These are phyloP conservation scores for Dendroctonus valens DNA, from an alignment of 1,140 invertebrate genomes.

Conservation along the genomic window DNA sequence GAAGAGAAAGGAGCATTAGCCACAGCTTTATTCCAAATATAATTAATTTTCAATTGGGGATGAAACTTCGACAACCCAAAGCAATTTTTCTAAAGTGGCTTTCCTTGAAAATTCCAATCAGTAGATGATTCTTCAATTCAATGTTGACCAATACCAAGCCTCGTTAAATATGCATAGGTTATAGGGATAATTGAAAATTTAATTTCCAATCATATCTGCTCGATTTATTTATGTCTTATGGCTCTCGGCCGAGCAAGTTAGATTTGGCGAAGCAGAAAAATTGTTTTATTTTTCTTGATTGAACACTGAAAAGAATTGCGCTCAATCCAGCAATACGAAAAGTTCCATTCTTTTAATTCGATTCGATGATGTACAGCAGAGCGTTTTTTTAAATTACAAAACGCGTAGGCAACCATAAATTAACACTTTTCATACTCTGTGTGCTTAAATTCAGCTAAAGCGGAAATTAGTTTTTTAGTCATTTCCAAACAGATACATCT, in stretches of 20 bases:
- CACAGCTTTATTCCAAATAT: not conserved
- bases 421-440: too few relatives aligned
- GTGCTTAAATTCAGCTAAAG: too few relatives aligned
- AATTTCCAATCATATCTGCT: constrained; percentile 5
- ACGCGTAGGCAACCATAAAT: too few relatives aligned
- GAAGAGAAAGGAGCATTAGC: not conserved
- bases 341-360: too few relatives aligned
- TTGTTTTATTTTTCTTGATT: too few relatives aligned
- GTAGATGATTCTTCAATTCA: not conserved
- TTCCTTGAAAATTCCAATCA: not conserved
- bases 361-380: too few relatives aligned
- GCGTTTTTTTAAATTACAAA: too few relatives aligned
- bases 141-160: not conserved
- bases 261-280: too few relatives aligned
- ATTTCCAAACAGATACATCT: too few relatives aligned
- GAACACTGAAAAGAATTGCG: too few relatives aligned
- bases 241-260: not conserved
- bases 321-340: too few relatives aligned
- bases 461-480: too few relatives aligned
- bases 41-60: constrained; percentile 3
- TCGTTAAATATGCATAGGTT: constrained; percentile 5
- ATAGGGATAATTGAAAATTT: constrained; percentile 8
- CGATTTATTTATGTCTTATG: not conserved
- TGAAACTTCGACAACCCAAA: not conserved
- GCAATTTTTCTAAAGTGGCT: not conserved